A percentile compares a stretch with the other conserved stretches of the same genome.
These are phyloP conservation scores for Oryctolagus cuniculus DNA, from an alignment of 2,113 vertebrate genomes.

Conservation along the genomic window mOryCun1.1 NC_091438.1:82466001-82466500, in stretches of 20 bases:
- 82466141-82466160: slow-evolving; percentile 38
- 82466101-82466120: slow-evolving; percentile 63
- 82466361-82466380: neutral
- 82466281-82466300: neutral
- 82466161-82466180: neutral
- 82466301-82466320: neutral
- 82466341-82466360: neutral
- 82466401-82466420: neutral
- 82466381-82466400: neutral
- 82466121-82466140: slow-evolving; percentile 64
- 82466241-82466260: slow-evolving; percentile 29
- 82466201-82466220: slow-evolving; percentile 30
- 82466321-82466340: neutral
- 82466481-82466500: neutral
- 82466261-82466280: neutral
- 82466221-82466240: slow-evolving; percentile 37
- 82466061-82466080: slow-evolving; percentile 8
- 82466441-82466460: neutral
- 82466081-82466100: slow-evolving; percentile 28
- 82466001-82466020: slow-evolving; percentile 57
- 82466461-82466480: neutral
- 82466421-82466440: neutral
- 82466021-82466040: slow-evolving; percentile 45
- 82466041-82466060: slow-evolving; percentile 57
- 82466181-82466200: slow-evolving; percentile 3